These are phyloP conservation scores for Panzeria rudis DNA, from an alignment of 2,888 invertebrate genomes.

Conservation along the genomic window DNA sequence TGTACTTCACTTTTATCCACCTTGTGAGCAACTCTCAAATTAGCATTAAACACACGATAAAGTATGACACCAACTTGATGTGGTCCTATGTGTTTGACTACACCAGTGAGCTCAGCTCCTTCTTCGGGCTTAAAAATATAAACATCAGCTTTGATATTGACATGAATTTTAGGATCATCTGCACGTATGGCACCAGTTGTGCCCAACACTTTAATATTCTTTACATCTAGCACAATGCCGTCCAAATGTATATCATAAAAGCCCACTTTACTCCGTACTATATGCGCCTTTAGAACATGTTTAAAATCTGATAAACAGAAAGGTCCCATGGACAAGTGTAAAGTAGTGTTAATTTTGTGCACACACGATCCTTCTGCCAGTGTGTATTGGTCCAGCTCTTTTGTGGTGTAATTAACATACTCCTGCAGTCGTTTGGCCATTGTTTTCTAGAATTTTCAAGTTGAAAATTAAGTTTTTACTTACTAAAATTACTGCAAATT, in stretches of 20 bases:
- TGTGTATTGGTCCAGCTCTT: constrained; percentile 84
- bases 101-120: constrained; percentile 85
- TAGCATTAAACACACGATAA: constrained; percentile 87
- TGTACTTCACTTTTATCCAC: constrained; percentile 78
- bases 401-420: constrained; percentile 82
- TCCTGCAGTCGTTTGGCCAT: constrained; percentile 81
- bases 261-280: constrained; percentile 84
- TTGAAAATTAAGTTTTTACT: background rate
- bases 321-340: constrained; percentile 85
- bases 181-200: constrained; percentile 84
- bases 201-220: constrained; percentile 85
- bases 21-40: constrained; percentile 84
- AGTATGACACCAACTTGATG: constrained; percentile 87
- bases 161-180: constrained; percentile 86
- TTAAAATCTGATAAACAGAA: constrained; percentile 84
- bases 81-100: constrained; percentile 85
- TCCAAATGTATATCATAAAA: constrained; percentile 85
- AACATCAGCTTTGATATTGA: constrained; percentile 87
- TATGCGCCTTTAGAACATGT: constrained; percentile 83
- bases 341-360: constrained; percentile 82
- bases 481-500: background rate
- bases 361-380: constrained; percentile 85
- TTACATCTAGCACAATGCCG: constrained; percentile 87
- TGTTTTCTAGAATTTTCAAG: constrained; percentile 52
- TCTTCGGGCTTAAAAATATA: constrained; percentile 87